phyloP scores from a whole-genome alignment of 2,888 invertebrate species.

The Epsilonema sp. region DNA sequence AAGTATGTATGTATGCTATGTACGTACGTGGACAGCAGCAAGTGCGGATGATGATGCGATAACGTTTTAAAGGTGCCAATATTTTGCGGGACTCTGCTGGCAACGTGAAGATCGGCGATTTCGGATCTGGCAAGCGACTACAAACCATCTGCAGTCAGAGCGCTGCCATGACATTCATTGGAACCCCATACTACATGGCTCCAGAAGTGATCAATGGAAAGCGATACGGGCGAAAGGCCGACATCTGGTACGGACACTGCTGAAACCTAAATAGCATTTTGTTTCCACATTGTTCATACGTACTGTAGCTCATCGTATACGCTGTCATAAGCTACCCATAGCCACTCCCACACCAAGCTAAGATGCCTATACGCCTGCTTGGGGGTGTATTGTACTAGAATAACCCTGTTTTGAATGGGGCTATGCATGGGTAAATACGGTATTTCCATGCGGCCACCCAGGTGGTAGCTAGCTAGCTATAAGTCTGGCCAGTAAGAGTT shows the following conservation, averaged over 20 bases:
- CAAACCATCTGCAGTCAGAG: slow-evolving; percentile 26
- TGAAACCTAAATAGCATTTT: too few species aligned
- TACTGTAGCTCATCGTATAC: not conserved
- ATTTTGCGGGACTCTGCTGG: slow-evolving; percentile 33
- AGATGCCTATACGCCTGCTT: too few species aligned
- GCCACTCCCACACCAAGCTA: too few species aligned
- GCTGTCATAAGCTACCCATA: not conserved
- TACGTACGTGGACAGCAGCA: not conserved
- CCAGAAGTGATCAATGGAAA: slow-evolving; percentile 33
- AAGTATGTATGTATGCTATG: slow-evolving; percentile 24
- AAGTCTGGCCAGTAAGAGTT: too few species aligned
- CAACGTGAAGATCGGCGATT: slow-evolving; percentile 36
- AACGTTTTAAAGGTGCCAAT: slow-evolving; percentile 30
- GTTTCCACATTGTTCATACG: not conserved
- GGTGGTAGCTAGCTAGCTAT: too few species aligned
- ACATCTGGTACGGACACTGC: slow-evolving; percentile 29
- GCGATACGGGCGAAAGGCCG: slow-evolving; percentile 31
- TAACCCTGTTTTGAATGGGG: too few species aligned
- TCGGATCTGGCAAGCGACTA: slow-evolving; percentile 34
- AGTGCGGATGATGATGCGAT: not conserved
- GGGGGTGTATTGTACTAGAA: too few species aligned
- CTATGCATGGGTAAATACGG: too few species aligned
- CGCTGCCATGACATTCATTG: slow-evolving; percentile 25
- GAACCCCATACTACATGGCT: slow-evolving; percentile 34
- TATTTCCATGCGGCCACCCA: too few species aligned